Evolutionary conservation across 1,140 invertebrate genomes (phyloP).

Genomic region (Lasioglossum albipes): DNA sequence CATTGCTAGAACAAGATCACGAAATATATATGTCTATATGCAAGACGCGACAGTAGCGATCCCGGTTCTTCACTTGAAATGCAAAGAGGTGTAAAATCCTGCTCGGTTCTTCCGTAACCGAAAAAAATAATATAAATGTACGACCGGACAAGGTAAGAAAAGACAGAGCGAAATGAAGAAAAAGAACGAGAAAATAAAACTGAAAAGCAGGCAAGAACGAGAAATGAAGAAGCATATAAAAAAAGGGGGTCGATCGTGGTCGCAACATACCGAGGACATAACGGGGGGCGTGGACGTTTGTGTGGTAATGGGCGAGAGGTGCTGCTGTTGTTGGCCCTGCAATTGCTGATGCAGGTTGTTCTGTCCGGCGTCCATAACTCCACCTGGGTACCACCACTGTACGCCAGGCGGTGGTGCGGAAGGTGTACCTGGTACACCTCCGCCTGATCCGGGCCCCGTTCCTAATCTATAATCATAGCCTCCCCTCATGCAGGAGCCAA

Average conservation of each 20-base stretch:
- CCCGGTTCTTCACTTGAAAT: background rate
- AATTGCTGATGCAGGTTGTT: slow-evolving; percentile 81
- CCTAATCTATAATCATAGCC: slow-evolving; percentile 84
- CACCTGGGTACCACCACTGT: slow-evolving; percentile 84
- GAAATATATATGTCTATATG: background rate
- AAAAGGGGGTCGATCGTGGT: slow-evolving; percentile 51
- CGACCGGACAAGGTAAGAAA: background rate
- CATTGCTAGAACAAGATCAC: background rate
- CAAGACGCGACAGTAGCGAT: background rate
- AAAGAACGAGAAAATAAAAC: background rate
- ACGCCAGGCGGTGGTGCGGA: slow-evolving; percentile 81
- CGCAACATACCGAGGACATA: slow-evolving; percentile 76
- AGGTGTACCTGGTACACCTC: slow-evolving; percentile 75
- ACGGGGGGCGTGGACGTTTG: slow-evolving; percentile 77
- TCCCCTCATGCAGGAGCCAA: slow-evolving; percentile 77
- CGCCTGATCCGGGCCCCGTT: slow-evolving; percentile 71
- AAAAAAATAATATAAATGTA: background rate
- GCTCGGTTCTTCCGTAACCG: slow-evolving; percentile 15
- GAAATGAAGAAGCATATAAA: slow-evolving; percentile 48
- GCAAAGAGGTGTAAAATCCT: slow-evolving; percentile 9
- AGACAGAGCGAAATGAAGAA: background rate
- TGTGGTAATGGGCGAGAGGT: slow-evolving; percentile 76
- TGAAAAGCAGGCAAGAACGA: slow-evolving; percentile 48
- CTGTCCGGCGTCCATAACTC: slow-evolving; percentile 79
- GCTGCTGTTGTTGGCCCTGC: slow-evolving; percentile 80